A percentile compares a stretch with the other conserved stretches of the same genome.
Evolutionary conservation across 1,140 invertebrate genomes (phyloP).

Genomic region (Nixonia krombeini): DNA sequence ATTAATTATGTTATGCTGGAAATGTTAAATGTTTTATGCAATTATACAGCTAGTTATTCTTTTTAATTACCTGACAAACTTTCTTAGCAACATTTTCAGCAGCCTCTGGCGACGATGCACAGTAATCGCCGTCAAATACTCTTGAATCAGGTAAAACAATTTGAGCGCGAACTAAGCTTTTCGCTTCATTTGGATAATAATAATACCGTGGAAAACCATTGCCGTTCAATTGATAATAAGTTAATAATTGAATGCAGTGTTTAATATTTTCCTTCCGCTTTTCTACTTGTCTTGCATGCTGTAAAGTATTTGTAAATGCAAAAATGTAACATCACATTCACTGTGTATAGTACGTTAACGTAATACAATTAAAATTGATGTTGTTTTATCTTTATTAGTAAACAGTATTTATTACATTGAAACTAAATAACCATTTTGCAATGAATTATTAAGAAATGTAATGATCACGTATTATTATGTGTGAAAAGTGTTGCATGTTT

Average conservation of each 20-base stretch:
- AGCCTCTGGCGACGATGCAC: conserved; percentile 58
- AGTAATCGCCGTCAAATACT: conserved; percentile 58
- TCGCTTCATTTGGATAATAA: conserved; percentile 55
- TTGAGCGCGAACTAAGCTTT: conserved; percentile 57
- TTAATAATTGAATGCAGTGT: conserved; percentile 59
- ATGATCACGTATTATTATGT: too few species aligned
- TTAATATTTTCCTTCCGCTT: conserved; percentile 45
- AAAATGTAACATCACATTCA: too few species aligned
- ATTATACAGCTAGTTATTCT: background rate
- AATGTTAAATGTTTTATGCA: background rate
- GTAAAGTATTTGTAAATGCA: conserved; percentile 16
- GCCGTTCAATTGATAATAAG: conserved; percentile 62
- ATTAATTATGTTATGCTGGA: background rate
- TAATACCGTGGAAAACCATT: conserved; percentile 65
- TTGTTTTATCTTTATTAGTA: too few species aligned
- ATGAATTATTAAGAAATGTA: too few species aligned
- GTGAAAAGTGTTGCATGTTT: background rate
- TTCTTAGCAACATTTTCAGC: conserved; percentile 66
- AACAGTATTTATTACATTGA: too few species aligned
- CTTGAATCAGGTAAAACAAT: conserved; percentile 63
- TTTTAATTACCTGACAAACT: conserved; percentile 53
- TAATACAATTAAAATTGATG: too few species aligned
- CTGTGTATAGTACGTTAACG: too few species aligned
- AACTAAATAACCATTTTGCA: too few species aligned
- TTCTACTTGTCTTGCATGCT: conserved; percentile 61